Percentiles rank a stretch among this genome's conserved stretches.
These are phyloP conservation scores for Synanceia verrucosa DNA, from an alignment of 2,797 vertebrate genomes.

Conservation along the genomic window DNA sequence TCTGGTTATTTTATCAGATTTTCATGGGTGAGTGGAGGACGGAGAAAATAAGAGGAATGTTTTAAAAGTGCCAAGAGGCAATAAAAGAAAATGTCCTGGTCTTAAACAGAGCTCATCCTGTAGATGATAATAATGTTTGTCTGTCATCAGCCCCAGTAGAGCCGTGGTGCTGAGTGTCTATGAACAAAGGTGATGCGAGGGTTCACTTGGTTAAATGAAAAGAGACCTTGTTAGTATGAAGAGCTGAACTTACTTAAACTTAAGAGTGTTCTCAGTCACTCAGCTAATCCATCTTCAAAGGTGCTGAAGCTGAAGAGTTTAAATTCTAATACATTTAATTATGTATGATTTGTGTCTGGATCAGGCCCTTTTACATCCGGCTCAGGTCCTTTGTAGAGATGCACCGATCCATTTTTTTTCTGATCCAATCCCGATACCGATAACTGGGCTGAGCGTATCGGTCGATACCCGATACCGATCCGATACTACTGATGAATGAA, in stretches of 20 bases:
- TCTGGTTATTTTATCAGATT: constrained; percentile 68
- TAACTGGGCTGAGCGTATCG: no score
- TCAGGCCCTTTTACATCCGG: no score
- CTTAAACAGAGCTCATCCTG: constrained; percentile 48
- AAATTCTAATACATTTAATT: neutral
- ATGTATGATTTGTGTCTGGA: no score
- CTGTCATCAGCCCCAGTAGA: constrained; percentile 24
- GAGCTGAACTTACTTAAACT: no score
- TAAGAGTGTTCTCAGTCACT: no score
- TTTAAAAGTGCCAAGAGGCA: constrained; percentile 60
- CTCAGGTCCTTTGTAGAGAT: no score
- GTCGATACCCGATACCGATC: no score
- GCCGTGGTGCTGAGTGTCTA: constrained; percentile 4
- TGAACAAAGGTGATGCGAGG: neutral
- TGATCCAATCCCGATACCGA: no score
- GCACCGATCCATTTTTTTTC: no score
- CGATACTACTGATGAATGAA: no score
- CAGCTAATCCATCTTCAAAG: neutral
- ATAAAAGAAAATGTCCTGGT: constrained; percentile 55
- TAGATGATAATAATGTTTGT: constrained; percentile 35
- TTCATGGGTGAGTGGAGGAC: constrained; percentile 50
- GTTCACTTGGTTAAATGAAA: neutral
- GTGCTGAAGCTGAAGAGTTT: neutral
- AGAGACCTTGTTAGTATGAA: neutral
- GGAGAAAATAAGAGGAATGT: constrained; percentile 58